Evolutionary conservation across 2,797 vertebrate species (phyloP).

Genomic region (Rhabdomys pumilio): DNA sequence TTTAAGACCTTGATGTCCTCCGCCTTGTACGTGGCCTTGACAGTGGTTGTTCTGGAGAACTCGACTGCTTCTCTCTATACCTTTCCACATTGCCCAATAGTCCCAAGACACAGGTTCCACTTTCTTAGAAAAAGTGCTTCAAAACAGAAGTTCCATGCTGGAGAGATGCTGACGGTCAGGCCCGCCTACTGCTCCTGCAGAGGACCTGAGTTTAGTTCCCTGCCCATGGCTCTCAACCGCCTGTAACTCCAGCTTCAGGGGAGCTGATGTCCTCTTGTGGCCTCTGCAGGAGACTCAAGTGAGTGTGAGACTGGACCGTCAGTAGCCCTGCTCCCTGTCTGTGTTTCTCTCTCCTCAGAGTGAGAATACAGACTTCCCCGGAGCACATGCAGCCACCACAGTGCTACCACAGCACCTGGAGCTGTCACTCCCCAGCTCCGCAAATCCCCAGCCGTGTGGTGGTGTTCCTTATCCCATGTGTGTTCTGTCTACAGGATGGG

Average conservation of each 20-base stretch:
- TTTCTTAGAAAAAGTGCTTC: background rate
- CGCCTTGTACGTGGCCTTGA: background rate
- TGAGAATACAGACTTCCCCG: background rate
- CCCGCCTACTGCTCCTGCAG: background rate
- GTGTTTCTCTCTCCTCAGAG: background rate
- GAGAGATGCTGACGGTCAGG: background rate
- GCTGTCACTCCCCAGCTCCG: background rate
- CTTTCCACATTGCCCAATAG: background rate
- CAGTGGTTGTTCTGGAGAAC: background rate
- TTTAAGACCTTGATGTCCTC: background rate
- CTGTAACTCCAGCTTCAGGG: background rate
- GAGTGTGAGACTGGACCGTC: background rate
- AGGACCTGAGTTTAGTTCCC: background rate
- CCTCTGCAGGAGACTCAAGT: background rate
- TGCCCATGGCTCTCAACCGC: background rate
- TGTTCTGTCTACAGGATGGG: constrained; percentile 89
- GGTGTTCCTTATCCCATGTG: background rate
- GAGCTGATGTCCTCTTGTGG: no score
- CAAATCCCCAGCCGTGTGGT: background rate
- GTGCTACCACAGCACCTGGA: background rate
- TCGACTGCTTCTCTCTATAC: background rate
- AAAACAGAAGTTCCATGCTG: background rate
- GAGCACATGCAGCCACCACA: background rate
- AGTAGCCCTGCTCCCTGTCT: background rate
- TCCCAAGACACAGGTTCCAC: background rate